Evolutionary conservation across 2,888 invertebrate species (phyloP).

Genomic region (Microlaimidae sp.): DNA sequence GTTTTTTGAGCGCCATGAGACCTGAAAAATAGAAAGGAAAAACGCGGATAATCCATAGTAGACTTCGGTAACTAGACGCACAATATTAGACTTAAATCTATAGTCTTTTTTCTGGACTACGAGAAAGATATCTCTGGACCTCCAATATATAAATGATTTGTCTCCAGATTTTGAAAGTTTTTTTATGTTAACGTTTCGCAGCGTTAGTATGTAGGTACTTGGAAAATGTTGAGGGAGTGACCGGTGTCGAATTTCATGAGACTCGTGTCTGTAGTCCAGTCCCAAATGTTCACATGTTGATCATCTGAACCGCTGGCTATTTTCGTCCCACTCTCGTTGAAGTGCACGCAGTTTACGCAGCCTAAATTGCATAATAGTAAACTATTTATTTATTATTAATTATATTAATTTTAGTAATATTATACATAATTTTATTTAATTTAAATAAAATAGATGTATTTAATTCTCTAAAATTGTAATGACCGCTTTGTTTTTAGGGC

Average conservation of each 20-base stretch:
- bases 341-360: slow-evolving; percentile 79
- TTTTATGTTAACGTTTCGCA: too few species aligned
- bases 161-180: too few species aligned
- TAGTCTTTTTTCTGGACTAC: too few species aligned
- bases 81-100: too few species aligned
- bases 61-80: too few species aligned
- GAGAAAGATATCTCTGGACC: too few species aligned
- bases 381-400: slow-evolving; percentile 51
- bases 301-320: slow-evolving; percentile 83
- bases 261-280: slow-evolving; percentile 59
- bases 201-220: too few species aligned
- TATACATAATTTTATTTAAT: not conserved
- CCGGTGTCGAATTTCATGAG: slow-evolving; percentile 56
- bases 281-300: slow-evolving; percentile 65
- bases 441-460: not conserved
- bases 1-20: too few species aligned
- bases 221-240: slow-evolving; percentile 72
- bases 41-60: too few species aligned
- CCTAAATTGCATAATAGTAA: too few species aligned
- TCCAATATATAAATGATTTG: too few species aligned
- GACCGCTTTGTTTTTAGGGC: slow-evolving; percentile 1
- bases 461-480: not conserved
- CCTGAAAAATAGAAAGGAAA: too few species aligned
- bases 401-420: not conserved
- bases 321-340: slow-evolving; percentile 58